phyloP scores from a whole-genome alignment of 2,888 invertebrate genomes.

The Melikaiella ostensackeni region DNA sequence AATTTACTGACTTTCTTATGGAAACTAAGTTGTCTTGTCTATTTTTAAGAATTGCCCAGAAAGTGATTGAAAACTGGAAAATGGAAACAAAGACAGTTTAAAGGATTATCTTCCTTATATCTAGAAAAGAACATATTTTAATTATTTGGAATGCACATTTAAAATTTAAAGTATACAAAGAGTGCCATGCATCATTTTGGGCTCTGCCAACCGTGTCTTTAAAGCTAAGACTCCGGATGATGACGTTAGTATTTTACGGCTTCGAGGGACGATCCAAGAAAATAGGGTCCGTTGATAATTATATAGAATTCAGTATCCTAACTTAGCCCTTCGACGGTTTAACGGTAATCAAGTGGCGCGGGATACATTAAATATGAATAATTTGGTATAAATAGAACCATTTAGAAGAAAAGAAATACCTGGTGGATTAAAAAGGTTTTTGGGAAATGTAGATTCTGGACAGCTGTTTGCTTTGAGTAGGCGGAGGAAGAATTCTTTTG shows the following conservation, averaged over 20 bases:
- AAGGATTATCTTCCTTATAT: too few species aligned
- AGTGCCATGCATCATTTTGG: not conserved
- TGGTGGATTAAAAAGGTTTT: slow-evolving; percentile 8
- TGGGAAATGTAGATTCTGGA: slow-evolving; percentile 23
- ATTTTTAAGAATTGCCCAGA: not conserved
- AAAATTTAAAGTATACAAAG: too few species aligned
- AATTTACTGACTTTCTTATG: not conserved
- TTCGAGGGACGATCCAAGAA: slow-evolving; percentile 23
- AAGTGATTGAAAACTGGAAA: too few species aligned
- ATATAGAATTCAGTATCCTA: slow-evolving; percentile 14
- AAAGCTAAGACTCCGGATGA: slow-evolving; percentile 1
- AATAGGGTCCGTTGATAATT: slow-evolving; percentile 31
- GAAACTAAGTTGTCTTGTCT: not conserved
- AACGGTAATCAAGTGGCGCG: slow-evolving; percentile 23
- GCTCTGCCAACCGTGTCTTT: not conserved
- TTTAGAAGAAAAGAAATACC: slow-evolving; percentile 29
- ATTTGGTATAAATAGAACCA: slow-evolving; percentile 30
- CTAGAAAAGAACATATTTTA: too few species aligned
- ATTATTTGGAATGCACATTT: too few species aligned
- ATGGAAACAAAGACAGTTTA: too few species aligned
- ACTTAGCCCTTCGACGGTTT: slow-evolving; percentile 7
- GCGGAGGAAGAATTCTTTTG: slow-evolving; percentile 24
- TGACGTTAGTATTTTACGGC: slow-evolving; percentile 23
- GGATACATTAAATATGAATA: slow-evolving; percentile 32
- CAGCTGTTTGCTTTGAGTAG: slow-evolving; percentile 30